A percentile compares a stretch with the other conserved stretches of the same genome.
These are phyloP conservation scores for Acanthopleura granulata DNA, from an alignment of 2,888 invertebrate genomes.

Conservation along the genomic window DNA sequence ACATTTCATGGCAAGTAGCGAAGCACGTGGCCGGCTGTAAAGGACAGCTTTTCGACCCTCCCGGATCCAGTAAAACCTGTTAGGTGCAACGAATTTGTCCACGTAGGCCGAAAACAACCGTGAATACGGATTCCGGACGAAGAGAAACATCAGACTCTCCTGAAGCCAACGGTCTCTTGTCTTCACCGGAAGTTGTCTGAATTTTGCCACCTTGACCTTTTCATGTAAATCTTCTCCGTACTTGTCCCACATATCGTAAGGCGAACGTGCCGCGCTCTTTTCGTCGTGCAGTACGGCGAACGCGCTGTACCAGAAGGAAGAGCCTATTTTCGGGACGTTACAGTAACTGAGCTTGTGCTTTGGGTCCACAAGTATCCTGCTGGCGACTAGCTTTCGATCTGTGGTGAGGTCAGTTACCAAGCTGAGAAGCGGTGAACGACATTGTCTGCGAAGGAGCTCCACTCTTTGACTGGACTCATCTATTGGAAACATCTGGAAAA, in stretches of 20 bases:
- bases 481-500: too few species aligned
- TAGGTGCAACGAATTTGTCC: slow-evolving; percentile 12
- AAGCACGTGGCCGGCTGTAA: background rate
- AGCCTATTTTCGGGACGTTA: slow-evolving; percentile 7
- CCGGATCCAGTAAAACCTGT: background rate
- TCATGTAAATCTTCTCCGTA: background rate
- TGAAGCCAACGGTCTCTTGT: background rate
- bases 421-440: background rate
- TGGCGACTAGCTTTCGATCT: background rate
- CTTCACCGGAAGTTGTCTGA: background rate
- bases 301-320: background rate
- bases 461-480: background rate
- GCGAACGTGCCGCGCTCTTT: background rate
- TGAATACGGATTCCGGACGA: slow-evolving; percentile 20
- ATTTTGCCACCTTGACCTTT: background rate
- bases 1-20: background rate
- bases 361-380: background rate
- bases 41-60: background rate
- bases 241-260: background rate
- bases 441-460: background rate
- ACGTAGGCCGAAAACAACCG: slow-evolving; percentile 22
- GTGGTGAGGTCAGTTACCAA: background rate
- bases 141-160: background rate
- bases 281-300: background rate
- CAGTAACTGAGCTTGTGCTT: background rate